Conservation (phyloP, 2,113 vertebrate genomes). For the Paramisgurnus dabryanus region DNA sequence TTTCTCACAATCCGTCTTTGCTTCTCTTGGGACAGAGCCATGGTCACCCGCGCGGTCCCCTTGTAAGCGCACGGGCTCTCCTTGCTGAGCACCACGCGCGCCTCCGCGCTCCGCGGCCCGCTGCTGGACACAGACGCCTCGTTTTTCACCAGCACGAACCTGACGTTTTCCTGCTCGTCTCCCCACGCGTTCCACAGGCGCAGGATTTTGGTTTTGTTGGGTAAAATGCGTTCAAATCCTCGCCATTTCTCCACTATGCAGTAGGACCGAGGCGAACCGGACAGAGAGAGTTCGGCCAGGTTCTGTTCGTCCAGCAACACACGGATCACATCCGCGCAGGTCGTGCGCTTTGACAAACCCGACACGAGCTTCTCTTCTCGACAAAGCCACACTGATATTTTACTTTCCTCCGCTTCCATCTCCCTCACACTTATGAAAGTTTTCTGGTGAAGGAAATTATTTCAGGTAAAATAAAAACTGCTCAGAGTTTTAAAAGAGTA, state of each 20-base stretch:
- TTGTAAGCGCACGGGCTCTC: constrained; percentile 75
- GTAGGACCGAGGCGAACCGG: constrained; percentile 78
- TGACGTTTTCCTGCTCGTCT: constrained; percentile 86
- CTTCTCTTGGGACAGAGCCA: constrained; percentile 80
- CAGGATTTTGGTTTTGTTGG: constrained; percentile 87
- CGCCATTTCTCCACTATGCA: constrained; percentile 95
- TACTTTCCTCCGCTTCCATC: constrained; percentile 82
- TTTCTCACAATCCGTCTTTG: constrained; percentile 89
- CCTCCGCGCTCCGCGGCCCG: constrained; percentile 87
- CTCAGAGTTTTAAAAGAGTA: too few species aligned
- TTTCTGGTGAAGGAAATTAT: not conserved
- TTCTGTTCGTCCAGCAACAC: constrained; percentile 84
- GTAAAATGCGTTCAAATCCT: constrained; percentile 88
- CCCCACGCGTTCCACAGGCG: constrained; percentile 93
- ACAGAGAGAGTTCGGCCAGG: constrained; percentile 68
- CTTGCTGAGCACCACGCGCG: constrained; percentile 86
- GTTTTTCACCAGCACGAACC: constrained; percentile 86
- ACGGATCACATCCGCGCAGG: constrained; percentile 88
- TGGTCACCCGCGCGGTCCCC: constrained; percentile 62
- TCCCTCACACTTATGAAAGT: constrained; percentile 13
- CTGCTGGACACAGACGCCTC: constrained; percentile 81
- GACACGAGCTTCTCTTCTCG: constrained; percentile 91
- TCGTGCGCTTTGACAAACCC: constrained; percentile 87
- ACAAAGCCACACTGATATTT: constrained; percentile 92
- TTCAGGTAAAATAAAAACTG: not conserved